Evolutionary conservation across 2,888 invertebrate genomes (phyloP).

Genomic region (Hyposoter didymator): DNA sequence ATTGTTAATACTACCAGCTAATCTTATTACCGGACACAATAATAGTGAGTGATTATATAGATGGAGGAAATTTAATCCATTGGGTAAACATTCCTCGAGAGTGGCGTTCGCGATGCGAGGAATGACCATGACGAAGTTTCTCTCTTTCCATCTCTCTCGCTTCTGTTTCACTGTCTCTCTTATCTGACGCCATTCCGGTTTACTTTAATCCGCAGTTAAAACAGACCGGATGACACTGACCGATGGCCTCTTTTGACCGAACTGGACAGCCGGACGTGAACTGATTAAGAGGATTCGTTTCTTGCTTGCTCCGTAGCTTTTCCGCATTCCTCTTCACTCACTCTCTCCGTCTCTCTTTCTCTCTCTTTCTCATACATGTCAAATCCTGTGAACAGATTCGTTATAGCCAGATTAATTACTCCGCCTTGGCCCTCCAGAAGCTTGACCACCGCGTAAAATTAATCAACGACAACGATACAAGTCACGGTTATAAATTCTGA

Average conservation of each 20-base stretch:
- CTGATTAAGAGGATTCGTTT: constrained; percentile 74
- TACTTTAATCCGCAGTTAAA: constrained; percentile 80
- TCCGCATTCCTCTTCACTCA: neutral
- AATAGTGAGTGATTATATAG: constrained; percentile 61
- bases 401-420: constrained; percentile 69
- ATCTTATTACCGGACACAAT: constrained; percentile 36
- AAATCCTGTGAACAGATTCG: constrained; percentile 47
- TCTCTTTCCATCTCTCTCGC: neutral
- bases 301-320: constrained; percentile 66
- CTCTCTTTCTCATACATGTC: neutral
- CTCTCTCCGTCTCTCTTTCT: neutral
- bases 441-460: constrained; percentile 35
- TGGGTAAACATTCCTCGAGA: constrained; percentile 72
- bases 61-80: constrained; percentile 73
- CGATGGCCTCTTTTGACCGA: constrained; percentile 75
- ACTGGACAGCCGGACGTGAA: constrained; percentile 74
- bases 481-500: neutral
- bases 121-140: constrained; percentile 45
- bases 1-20: constrained; percentile 44
- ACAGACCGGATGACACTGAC: constrained; percentile 80
- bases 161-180: constrained; percentile 28
- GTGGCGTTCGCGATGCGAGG: constrained; percentile 28
- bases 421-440: constrained; percentile 6
- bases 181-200: constrained; percentile 70
- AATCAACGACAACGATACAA: constrained; percentile 28